These are phyloP conservation scores for Rhingia rostrata DNA, from an alignment of 2,888 invertebrate genomes.

Conservation along the genomic window DNA sequence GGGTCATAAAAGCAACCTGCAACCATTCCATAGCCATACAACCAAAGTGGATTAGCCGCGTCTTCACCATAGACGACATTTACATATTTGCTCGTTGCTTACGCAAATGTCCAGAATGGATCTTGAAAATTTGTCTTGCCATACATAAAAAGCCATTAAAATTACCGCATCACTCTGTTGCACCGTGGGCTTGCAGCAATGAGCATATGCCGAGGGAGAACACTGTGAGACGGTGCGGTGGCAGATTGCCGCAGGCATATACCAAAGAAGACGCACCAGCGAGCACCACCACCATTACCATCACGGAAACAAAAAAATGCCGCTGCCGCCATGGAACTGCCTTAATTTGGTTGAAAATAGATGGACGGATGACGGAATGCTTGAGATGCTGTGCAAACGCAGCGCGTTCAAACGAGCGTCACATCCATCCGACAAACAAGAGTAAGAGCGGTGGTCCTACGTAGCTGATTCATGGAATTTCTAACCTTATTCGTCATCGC, in stretches of 20 bases:
- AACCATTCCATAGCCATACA: slow-evolving; percentile 29
- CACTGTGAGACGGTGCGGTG: slow-evolving; percentile 5
- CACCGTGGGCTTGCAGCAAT: not conserved
- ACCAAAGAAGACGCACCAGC: slow-evolving; percentile 6
- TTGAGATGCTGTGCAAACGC: slow-evolving; percentile 43
- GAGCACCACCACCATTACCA: slow-evolving; percentile 28
- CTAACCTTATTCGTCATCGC: slow-evolving; percentile 71
- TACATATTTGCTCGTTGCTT: slow-evolving; percentile 53
- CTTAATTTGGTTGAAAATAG: slow-evolving; percentile 72
- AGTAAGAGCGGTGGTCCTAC: slow-evolving; percentile 39
- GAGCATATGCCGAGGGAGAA: slow-evolving; percentile 6
- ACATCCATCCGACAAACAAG: slow-evolving; percentile 49
- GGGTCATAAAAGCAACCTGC: slow-evolving; percentile 47
- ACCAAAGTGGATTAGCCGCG: slow-evolving; percentile 21
- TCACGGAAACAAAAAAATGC: slow-evolving; percentile 61
- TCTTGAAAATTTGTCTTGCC: slow-evolving; percentile 49
- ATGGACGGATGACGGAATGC: slow-evolving; percentile 66
- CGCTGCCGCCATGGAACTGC: slow-evolving; percentile 61
- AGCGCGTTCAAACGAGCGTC: slow-evolving; percentile 9
- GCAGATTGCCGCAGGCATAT: not conserved
- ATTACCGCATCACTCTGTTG: slow-evolving; percentile 38
- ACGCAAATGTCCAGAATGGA: slow-evolving; percentile 58
- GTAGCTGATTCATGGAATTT: slow-evolving; percentile 67
- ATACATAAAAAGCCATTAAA: slow-evolving; percentile 60
- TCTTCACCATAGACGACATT: slow-evolving; percentile 33